phyloP scores from a whole-genome alignment of 2,888 invertebrate species.

The Sarcophaga caerulescens region DNA sequence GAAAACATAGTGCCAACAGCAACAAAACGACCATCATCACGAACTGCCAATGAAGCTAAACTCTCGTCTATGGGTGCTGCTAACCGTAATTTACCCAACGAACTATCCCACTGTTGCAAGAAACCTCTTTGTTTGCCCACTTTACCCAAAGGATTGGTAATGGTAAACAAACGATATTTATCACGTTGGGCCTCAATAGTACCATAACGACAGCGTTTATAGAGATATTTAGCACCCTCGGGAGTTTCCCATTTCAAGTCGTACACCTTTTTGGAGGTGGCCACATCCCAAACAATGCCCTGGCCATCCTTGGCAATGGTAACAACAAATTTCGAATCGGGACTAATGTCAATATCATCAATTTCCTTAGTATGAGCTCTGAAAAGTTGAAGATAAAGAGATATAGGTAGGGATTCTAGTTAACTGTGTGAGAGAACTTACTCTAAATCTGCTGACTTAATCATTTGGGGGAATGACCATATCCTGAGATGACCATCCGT shows the following conservation, averaged over 20 bases:
- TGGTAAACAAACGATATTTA: conserved; percentile 87
- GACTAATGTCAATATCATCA: conserved; percentile 96
- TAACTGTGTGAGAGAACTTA: conserved; percentile 56
- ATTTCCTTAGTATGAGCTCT: conserved; percentile 93
- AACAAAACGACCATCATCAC: conserved; percentile 95
- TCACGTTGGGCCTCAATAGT: conserved; percentile 86
- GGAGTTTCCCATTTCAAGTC: conserved; percentile 89
- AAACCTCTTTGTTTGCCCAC: conserved; percentile 88
- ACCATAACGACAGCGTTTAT: conserved; percentile 91
- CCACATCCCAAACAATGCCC: conserved; percentile 90
- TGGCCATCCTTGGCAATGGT: conserved; percentile 94
- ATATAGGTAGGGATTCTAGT: background rate
- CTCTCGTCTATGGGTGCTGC: conserved; percentile 87
- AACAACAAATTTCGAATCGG: conserved; percentile 88
- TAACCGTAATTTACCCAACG: conserved; percentile 84
- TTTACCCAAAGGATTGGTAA: conserved; percentile 90
- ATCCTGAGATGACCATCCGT: conserved; percentile 93
- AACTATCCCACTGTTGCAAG: conserved; percentile 90
- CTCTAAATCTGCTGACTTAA: conserved; percentile 86
- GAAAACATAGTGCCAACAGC: conserved; percentile 97
- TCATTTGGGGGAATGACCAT: conserved; percentile 93
- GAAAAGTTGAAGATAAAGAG: conserved; percentile 31
- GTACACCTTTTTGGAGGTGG: conserved; percentile 85
- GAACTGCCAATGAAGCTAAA: conserved; percentile 91
- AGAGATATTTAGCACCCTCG: conserved; percentile 90